Evolutionary conservation across 2,113 vertebrate species (phyloP).

Genomic region (Psammodynastes pulverulentus): DNA sequence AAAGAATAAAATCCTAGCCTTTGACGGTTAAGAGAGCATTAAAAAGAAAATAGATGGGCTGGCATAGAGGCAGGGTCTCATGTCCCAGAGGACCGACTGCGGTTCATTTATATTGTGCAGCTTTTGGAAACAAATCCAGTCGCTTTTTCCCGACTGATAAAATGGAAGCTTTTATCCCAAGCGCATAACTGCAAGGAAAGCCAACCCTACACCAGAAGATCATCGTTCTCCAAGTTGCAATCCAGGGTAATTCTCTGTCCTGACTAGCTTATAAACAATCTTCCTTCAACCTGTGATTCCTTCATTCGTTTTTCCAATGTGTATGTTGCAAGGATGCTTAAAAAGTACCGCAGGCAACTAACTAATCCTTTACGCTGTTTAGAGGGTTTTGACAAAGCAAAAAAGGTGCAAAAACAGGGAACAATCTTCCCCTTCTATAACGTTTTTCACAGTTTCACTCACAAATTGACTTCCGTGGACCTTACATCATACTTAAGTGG

Average conservation of each 20-base stretch:
- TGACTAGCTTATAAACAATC: neutral
- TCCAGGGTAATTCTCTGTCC: neutral
- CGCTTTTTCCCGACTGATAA: neutral
- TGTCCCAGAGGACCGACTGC: neutral
- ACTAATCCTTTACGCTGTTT: neutral
- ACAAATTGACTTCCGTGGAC: too few relatives aligned
- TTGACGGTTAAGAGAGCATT: constrained; percentile 10
- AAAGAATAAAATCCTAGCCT: constrained; percentile 18
- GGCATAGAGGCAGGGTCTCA: neutral
- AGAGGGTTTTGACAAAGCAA: neutral
- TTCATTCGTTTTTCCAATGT: neutral
- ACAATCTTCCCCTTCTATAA: neutral
- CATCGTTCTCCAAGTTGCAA: neutral
- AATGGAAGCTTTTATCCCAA: neutral
- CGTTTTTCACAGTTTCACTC: too few relatives aligned
- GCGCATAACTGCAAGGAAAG: neutral
- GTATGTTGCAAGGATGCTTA: neutral
- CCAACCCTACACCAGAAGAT: neutral
- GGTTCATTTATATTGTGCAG: neutral
- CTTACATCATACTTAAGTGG: too few relatives aligned
- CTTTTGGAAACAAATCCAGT: neutral
- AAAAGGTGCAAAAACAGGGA: too few relatives aligned
- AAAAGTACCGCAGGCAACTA: neutral
- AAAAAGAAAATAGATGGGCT: neutral
- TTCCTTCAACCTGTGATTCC: neutral